phyloP scores from a whole-genome alignment of 2,113 vertebrate genomes.

The Etheostoma cragini region DNA sequence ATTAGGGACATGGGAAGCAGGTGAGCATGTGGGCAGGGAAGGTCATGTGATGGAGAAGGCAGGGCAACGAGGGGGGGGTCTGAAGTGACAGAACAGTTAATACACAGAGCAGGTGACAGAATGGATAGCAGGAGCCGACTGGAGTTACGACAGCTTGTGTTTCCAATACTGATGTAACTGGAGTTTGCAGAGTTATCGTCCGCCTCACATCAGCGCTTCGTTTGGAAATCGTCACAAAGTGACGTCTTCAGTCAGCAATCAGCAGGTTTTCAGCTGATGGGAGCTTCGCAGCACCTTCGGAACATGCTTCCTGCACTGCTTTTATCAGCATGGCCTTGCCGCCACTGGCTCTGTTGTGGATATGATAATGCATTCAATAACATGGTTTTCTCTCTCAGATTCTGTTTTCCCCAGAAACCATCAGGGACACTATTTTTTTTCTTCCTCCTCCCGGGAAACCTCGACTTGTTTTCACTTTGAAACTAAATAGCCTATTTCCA shows the following conservation, averaged over 20 bases:
- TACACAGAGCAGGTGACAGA: neutral
- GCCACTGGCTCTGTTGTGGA: constrained; percentile 21
- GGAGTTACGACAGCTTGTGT: constrained; percentile 13
- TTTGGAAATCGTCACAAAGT: constrained; percentile 51
- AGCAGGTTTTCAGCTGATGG: constrained; percentile 47
- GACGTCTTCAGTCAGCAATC: constrained; percentile 42
- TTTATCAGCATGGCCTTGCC: constrained; percentile 48
- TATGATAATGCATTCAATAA: constrained; percentile 62
- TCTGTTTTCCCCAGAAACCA: constrained; percentile 62
- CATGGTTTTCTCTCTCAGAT: constrained; percentile 48
- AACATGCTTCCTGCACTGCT: constrained; percentile 42
- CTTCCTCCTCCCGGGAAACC: constrained; percentile 38
- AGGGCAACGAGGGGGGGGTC: too few species aligned
- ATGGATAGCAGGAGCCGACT: neutral
- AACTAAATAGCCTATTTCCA: constrained; percentile 64
- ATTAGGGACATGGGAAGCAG: too few species aligned
- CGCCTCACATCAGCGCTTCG: constrained; percentile 30
- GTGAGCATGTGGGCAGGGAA: too few species aligned
- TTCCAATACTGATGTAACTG: constrained; percentile 25
- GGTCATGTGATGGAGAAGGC: too few species aligned
- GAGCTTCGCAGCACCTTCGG: constrained; percentile 33
- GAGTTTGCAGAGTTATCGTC: constrained; percentile 34
- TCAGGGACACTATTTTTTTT: constrained; percentile 25
- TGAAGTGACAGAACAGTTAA: too few species aligned
- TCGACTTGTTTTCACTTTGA: constrained; percentile 52